These are phyloP conservation scores for Cyrtodaria siliqua DNA, from an alignment of 2,888 invertebrate genomes.

Conservation along the genomic window DNA sequence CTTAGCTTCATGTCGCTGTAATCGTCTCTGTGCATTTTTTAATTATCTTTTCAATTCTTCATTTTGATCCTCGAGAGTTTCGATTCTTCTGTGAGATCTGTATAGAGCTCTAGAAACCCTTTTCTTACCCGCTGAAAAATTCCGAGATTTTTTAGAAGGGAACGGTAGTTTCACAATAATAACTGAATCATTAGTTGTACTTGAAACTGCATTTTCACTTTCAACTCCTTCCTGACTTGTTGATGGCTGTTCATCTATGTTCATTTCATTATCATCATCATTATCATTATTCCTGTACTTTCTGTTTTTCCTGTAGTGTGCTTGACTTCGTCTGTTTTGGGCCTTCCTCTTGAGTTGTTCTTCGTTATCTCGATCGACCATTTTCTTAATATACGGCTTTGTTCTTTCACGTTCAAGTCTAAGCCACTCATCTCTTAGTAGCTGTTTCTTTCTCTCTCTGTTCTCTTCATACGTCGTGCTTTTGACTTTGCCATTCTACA, in stretches of 20 bases:
- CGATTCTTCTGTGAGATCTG: constrained; percentile 22
- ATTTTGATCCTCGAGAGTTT: constrained; percentile 31
- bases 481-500: too few relatives aligned
- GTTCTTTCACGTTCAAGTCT: too few relatives aligned
- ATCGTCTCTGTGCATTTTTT: too few relatives aligned
- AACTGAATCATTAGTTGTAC: too few relatives aligned
- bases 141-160: neutral
- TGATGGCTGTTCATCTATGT: too few relatives aligned
- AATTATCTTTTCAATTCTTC: constrained; percentile 21
- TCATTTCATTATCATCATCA: too few relatives aligned
- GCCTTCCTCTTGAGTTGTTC: neutral
- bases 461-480: too few relatives aligned
- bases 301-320: constrained; percentile 2
- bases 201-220: constrained; percentile 16
- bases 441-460: too few relatives aligned
- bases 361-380: neutral
- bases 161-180: neutral
- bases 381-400: too few relatives aligned
- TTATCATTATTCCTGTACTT: neutral
- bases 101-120: constrained; percentile 19
- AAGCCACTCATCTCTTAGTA: too few relatives aligned
- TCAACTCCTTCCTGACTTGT: too few relatives aligned
- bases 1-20: too few relatives aligned
- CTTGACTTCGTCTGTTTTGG: neutral
- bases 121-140: neutral